Conservation (phyloP, 2,797 vertebrate species). For the Melanotaenia parkinsoni region DNA sequence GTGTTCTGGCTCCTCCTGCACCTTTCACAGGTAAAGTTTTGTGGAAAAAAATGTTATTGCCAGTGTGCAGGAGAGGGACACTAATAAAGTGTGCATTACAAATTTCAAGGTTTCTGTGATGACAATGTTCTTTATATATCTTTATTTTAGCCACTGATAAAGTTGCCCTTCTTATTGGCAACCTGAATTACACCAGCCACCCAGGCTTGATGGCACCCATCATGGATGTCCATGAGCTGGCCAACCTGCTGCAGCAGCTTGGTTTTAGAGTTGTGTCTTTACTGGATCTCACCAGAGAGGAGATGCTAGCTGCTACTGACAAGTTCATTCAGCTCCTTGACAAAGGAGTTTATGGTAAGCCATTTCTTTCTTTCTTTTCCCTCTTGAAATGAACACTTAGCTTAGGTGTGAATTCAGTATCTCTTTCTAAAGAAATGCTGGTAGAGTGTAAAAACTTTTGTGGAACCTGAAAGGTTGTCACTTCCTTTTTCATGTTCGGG, state of each 20-base stretch:
- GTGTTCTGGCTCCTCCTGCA: constrained; percentile 41
- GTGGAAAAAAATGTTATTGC: constrained; percentile 18
- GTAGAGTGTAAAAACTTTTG: background rate
- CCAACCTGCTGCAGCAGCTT: constrained; percentile 84
- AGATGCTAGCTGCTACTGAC: constrained; percentile 85
- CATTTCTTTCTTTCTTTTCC: background rate
- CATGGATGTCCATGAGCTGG: constrained; percentile 88
- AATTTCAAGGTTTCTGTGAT: constrained; percentile 21
- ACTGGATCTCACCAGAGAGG: constrained; percentile 87
- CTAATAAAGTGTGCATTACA: background rate
- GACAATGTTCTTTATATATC: constrained; percentile 3
- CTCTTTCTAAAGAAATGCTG: constrained; percentile 8
- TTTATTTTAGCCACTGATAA: constrained; percentile 86
- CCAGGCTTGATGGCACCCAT: constrained; percentile 86
- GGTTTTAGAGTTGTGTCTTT: constrained; percentile 90
- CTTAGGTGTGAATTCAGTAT: background rate
- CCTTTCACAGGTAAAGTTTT: constrained; percentile 72
- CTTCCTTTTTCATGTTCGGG: constrained; percentile 2
- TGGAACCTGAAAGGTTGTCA: background rate
- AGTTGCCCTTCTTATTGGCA: constrained; percentile 90
- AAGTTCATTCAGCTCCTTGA: constrained; percentile 88
- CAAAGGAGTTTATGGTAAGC: constrained; percentile 88
- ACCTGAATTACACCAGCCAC: constrained; percentile 87
- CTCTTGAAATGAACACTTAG: background rate
- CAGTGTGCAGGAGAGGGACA: background rate